Conservation (phyloP, 1,140 invertebrate genomes). For the Drosophila athabasca region DNA sequence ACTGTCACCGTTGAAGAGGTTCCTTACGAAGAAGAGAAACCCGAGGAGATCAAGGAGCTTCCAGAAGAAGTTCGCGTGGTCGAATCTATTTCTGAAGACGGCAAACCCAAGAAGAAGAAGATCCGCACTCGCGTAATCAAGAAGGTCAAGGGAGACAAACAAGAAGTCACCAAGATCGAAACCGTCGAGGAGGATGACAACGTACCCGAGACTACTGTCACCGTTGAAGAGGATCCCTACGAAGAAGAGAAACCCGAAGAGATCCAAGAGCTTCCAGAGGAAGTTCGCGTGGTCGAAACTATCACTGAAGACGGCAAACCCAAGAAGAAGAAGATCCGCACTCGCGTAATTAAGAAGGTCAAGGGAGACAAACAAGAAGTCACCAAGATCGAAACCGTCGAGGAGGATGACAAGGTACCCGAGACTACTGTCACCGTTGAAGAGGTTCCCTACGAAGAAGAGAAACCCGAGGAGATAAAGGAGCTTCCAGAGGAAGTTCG, state of each 20-base stretch:
- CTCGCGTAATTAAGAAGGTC: constrained; percentile 11
- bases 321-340: constrained; percentile 14
- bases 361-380: constrained; percentile 15
- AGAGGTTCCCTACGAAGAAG: background rate
- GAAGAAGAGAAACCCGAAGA: background rate
- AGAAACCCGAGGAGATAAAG: background rate
- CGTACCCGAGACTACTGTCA: constrained; percentile 7
- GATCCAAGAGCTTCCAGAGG: constrained; percentile 2
- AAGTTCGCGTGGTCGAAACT: constrained; percentile 7
- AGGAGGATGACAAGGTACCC: constrained; percentile 9
- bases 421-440: constrained; percentile 14
- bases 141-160: constrained; percentile 15
- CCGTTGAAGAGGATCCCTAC: background rate
- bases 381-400: constrained; percentile 14
- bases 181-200: constrained; percentile 12
- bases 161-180: constrained; percentile 16
- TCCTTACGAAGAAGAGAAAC: background rate
- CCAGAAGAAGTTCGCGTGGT: constrained; percentile 9
- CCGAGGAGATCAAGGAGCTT: background rate
- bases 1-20: constrained; percentile 9
- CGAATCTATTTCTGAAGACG: constrained; percentile 2
- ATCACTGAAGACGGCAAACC: constrained; percentile 10
- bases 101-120: constrained; percentile 19
- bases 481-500: constrained; percentile 9
- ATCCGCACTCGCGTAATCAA: constrained; percentile 12